Percentiles rank a stretch among this genome's conserved stretches.
Evolutionary conservation across 2,113 vertebrate genomes (phyloP).

Genomic region (Danionella cerebrum): DNA sequence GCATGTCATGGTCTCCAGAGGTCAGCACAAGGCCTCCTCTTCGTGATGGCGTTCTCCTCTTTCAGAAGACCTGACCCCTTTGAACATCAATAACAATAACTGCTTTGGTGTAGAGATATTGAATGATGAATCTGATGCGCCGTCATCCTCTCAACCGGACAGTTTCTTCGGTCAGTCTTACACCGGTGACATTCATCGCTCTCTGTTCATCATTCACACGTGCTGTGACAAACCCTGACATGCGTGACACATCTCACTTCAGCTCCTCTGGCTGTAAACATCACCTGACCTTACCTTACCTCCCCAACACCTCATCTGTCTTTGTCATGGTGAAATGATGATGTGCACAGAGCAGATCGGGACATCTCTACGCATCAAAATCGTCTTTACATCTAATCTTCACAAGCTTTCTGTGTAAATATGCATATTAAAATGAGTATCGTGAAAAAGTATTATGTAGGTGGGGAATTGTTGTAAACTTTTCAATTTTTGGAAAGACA

Average conservation of each 20-base stretch:
- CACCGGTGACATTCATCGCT: conserved; percentile 24
- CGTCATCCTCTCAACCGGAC: conserved; percentile 3
- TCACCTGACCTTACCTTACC: too few relatives aligned
- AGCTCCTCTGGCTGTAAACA: conserved; percentile 9
- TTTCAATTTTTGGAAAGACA: too few relatives aligned
- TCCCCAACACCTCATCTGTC: too few relatives aligned
- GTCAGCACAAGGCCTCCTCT: not conserved
- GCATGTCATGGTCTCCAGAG: not conserved
- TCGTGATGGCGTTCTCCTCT: not conserved
- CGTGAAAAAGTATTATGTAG: too few relatives aligned
- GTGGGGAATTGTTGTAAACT: too few relatives aligned
- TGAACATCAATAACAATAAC: conserved; percentile 9
- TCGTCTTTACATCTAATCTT: too few relatives aligned
- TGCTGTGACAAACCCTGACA: conserved; percentile 26
- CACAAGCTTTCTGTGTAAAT: too few relatives aligned
- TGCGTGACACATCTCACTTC: conserved; percentile 23
- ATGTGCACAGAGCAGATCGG: too few relatives aligned
- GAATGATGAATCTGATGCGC: not conserved
- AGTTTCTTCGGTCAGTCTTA: conserved; percentile 8
- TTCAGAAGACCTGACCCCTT: not conserved
- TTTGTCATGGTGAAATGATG: too few relatives aligned
- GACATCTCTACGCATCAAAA: too few relatives aligned
- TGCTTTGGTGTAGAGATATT: not conserved
- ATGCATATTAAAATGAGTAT: too few relatives aligned
- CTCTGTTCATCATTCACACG: too few relatives aligned